Conservation (phyloP, 2,113 vertebrate species). For the Acanthisitta chloris region DNA sequence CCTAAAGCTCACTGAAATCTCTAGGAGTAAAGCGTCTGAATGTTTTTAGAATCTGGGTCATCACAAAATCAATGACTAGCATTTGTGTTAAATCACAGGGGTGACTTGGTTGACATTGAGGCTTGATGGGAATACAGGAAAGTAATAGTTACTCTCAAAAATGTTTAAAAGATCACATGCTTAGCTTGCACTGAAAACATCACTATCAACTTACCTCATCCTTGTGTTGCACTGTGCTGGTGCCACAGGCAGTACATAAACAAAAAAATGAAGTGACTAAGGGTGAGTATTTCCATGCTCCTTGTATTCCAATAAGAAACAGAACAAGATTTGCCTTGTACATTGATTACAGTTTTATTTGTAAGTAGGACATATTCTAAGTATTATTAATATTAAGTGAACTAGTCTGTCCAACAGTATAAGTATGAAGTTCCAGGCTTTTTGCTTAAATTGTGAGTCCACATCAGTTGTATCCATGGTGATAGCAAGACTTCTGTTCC, state of each 20-base stretch:
- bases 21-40: not conserved
- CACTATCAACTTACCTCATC: not conserved
- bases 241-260: not conserved
- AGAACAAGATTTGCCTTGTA: not conserved
- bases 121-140: not conserved
- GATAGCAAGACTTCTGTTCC: not conserved
- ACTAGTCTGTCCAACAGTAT: not conserved
- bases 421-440: not conserved
- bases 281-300: not conserved
- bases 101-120: not conserved
- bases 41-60: not conserved
- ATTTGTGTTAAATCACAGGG: not conserved
- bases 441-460: not conserved
- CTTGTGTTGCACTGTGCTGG: not conserved
- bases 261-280: not conserved
- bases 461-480: constrained; percentile 31
- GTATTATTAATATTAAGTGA: not conserved
- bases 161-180: not conserved
- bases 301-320: not conserved
- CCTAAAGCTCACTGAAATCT: not conserved
- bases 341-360: not conserved
- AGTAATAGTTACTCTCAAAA: not conserved
- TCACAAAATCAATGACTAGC: not conserved
- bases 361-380: not conserved
- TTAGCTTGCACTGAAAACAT: not conserved